Base-by-base conservation (phyloP, 2,797 vertebrate genomes). In the Amniataba percoides region DNA sequence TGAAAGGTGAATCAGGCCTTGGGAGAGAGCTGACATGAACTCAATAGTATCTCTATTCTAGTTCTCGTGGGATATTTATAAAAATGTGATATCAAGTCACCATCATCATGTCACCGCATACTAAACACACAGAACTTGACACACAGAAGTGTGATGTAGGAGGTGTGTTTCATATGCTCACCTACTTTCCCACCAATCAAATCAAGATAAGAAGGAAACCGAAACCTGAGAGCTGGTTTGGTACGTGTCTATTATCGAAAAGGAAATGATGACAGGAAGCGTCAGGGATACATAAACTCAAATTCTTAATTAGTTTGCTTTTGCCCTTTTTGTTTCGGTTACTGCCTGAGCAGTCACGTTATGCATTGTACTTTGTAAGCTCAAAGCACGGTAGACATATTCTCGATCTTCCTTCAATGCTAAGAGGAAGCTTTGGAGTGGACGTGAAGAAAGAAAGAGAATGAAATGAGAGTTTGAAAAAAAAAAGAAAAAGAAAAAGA, bases 181-280 rank as follows among this genome's bases (percentile, higher is more conserved):
- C 61, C 77, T 78, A 72, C 72, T 88, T 93, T 93, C 88, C 85
- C 85, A 90, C 81, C 83, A 84, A 88, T 85, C 77, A 84, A 73
- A 88, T 86, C 74, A 77, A 91, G 87, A 90, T 87, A 86, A 79
- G 76, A 84, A 27, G 71, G 71, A 90, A 90, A 89, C 45, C 4
- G 78, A 92, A 92, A 91, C 81, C 51, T 42, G 46, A 85, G 71
- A 51, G 57, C 6, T 19, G 7, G 23, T 76, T 71, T 70, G 9
- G 63, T 72, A 51, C 5, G 12, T 76, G 65, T 39, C 21, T 69
- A 0, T 81, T 76, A 77, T 77, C 63, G 70, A 80, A 85, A 74
- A 21, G 80, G 60, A 92, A 86, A 84, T 77, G 57, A 87, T 46
- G 63, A 72, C 73, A 88, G 81, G 56, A 89, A 81, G 74, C 65